These are phyloP conservation scores for Rousettus leschenaultii DNA, from an alignment of 2,113 vertebrate species.

Conservation along the genomic window DNA sequence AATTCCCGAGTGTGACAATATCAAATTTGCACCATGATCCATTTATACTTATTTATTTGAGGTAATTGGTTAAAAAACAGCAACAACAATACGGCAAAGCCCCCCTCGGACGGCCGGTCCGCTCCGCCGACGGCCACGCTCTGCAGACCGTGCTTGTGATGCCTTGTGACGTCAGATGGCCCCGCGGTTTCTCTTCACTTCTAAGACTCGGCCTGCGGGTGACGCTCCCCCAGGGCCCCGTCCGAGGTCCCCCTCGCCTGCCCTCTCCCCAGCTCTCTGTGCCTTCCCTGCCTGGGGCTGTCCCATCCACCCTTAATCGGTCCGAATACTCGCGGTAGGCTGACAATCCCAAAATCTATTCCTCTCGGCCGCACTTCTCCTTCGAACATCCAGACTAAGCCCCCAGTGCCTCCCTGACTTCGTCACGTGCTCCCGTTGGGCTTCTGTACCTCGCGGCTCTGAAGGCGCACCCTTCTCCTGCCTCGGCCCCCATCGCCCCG, in stretches of 20 bases:
- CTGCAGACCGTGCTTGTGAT: not conserved
- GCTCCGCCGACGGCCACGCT: not conserved
- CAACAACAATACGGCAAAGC: not conserved
- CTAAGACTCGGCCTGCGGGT: fast-evolving
- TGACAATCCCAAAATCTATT: not conserved
- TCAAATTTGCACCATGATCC: not conserved
- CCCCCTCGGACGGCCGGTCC: not conserved
- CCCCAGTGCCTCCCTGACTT: not conserved
- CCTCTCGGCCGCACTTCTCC: too few species aligned
- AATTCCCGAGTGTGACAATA: not conserved
- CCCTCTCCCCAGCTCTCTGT: too few species aligned
- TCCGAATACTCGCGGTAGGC: not conserved
- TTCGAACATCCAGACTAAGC: not conserved
- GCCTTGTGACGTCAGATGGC: not conserved
- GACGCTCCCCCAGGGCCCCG: not conserved
- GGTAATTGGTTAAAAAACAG: not conserved
- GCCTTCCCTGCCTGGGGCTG: fast-evolving
- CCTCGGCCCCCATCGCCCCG: not conserved
- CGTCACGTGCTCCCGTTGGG: fast-evolving
- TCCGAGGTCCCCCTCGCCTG: too few species aligned
- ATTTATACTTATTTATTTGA: not conserved
- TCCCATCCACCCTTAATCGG: not conserved
- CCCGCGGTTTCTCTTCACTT: not conserved
- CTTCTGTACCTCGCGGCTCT: fast-evolving
- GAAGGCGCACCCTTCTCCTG: fast-evolving